Conservation (phyloP, 2,888 invertebrate species). For the Acleris laterana region DNA sequence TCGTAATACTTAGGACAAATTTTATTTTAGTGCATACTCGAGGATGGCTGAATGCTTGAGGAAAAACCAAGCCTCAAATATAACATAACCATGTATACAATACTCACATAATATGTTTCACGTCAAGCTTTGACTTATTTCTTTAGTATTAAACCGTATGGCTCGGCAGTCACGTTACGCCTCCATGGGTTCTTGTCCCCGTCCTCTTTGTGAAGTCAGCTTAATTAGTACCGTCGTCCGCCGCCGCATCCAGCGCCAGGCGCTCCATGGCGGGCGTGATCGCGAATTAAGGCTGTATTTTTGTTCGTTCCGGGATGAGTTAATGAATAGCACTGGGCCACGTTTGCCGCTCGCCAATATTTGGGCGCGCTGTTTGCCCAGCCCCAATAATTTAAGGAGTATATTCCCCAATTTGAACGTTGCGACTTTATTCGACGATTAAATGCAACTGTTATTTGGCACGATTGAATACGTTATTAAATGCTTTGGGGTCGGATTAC, state of each 20-base stretch:
- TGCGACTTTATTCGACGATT: conserved; percentile 54
- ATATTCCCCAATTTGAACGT: conserved; percentile 61
- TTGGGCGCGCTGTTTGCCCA: conserved; percentile 57
- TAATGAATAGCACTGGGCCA: conserved; percentile 60
- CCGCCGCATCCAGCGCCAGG: conserved; percentile 26
- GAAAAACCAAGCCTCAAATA: no score
- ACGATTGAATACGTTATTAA: conserved; percentile 37
- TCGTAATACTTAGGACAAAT: no score
- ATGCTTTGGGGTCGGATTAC: conserved; percentile 19
- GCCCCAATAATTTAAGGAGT: conserved; percentile 70
- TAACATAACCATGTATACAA: no score
- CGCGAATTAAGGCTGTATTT: conserved; percentile 57
- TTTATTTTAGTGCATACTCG: no score
- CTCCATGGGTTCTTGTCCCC: neutral
- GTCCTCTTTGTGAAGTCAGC: neutral
- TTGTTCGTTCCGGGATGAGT: conserved; percentile 55
- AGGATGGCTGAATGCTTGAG: no score
- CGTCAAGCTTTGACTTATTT: no score
- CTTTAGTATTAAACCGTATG: no score
- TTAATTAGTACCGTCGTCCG: conserved; percentile 6
- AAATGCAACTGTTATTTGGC: conserved; percentile 50
- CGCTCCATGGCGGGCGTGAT: conserved; percentile 41
- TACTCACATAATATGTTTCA: no score
- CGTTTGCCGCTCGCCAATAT: conserved; percentile 57
- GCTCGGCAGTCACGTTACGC: no score